phyloP scores from a whole-genome alignment of 2,113 vertebrate genomes.

The Zosterops japonicus region DNA sequence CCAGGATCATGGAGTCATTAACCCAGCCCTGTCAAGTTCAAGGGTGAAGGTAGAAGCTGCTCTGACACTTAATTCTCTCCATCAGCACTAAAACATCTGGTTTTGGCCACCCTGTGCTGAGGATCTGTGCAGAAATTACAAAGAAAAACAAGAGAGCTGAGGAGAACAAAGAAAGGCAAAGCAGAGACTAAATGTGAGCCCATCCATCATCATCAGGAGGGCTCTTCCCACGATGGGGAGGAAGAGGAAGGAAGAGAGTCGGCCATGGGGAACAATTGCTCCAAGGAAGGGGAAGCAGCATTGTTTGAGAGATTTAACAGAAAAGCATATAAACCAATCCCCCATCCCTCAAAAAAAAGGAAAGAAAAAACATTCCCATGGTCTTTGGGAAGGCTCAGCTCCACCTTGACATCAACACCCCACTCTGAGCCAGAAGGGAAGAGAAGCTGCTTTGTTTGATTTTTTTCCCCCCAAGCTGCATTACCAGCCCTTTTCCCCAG shows the following conservation, averaged over 20 bases:
- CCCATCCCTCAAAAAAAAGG: not conserved
- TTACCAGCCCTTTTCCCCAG: conserved; percentile 26
- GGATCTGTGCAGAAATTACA: not conserved
- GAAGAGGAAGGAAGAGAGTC: conserved; percentile 27
- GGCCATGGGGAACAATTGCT: not conserved
- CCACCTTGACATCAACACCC: not conserved
- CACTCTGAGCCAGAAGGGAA: not conserved
- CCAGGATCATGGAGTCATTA: not conserved
- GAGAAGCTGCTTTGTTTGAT: conserved; percentile 16
- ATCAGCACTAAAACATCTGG: not conserved
- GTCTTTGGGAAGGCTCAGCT: not conserved
- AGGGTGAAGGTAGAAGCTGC: not conserved
- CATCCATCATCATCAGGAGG: not conserved
- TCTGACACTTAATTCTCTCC: not conserved
- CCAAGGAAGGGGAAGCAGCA: conserved; percentile 36
- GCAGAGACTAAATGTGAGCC: not conserved
- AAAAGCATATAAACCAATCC: not conserved
- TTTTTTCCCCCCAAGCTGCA: not conserved
- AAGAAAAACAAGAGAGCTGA: not conserved
- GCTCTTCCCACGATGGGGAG: not conserved
- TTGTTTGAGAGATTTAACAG: conserved; percentile 3
- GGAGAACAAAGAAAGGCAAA: not conserved
- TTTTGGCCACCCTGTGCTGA: not conserved
- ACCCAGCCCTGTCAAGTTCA: not conserved
- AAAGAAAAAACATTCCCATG: not conserved